Evolutionary conservation across 2,113 vertebrate genomes (phyloP).

Genomic region (Brachyistius frenatus): DNA sequence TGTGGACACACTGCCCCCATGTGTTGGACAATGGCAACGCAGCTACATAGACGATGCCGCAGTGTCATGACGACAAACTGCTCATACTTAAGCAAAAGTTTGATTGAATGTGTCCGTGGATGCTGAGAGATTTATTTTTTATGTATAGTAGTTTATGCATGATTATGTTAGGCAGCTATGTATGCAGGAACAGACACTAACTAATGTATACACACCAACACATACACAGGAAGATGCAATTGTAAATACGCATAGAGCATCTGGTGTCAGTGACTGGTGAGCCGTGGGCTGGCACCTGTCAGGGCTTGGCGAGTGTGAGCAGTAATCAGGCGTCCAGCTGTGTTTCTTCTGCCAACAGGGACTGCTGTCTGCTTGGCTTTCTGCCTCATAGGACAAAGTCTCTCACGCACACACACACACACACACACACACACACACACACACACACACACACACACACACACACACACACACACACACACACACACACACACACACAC

Average conservation of each 20-base stretch:
- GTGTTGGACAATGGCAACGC: slow-evolving; percentile 63
- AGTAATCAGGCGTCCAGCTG: slow-evolving; percentile 79
- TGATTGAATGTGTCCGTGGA: slow-evolving; percentile 17
- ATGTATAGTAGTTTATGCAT: neutral
- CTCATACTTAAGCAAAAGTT: slow-evolving; percentile 24
- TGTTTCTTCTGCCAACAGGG: slow-evolving; percentile 63
- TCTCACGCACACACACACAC: slow-evolving; percentile 21
- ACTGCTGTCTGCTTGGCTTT: slow-evolving; percentile 62
- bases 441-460: neutral
- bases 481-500: slow-evolving; percentile 3
- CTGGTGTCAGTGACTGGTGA: slow-evolving; percentile 74
- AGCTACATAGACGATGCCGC: slow-evolving; percentile 42
- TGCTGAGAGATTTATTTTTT: slow-evolving; percentile 8
- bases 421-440: slow-evolving; percentile 25
- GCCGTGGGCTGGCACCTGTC: slow-evolving; percentile 78
- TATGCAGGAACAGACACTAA: neutral
- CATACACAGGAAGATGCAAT: slow-evolving; percentile 8
- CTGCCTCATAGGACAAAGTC: slow-evolving; percentile 69
- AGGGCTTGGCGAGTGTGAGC: slow-evolving; percentile 61
- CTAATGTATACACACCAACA: neutral
- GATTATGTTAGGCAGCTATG: neutral
- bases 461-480: neutral
- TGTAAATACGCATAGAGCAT: slow-evolving; percentile 52
- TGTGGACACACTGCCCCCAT: slow-evolving; percentile 75
- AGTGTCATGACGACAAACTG: slow-evolving; percentile 38